Evolutionary conservation across 2,113 vertebrate genomes (phyloP).

Genomic region (Taxidea taxus): DNA sequence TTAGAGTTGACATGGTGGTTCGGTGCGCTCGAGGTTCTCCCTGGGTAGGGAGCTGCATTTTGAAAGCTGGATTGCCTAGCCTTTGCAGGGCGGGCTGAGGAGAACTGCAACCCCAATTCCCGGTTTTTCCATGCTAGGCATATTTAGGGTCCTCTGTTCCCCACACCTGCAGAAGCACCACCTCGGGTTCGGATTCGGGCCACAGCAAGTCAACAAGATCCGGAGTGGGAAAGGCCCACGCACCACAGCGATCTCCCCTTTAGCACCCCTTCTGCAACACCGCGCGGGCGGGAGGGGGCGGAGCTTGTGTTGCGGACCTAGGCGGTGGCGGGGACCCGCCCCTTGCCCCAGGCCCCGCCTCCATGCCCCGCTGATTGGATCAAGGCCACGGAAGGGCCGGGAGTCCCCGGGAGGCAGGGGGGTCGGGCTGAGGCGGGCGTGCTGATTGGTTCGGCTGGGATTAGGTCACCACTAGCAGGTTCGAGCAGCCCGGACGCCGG

Average conservation of each 20-base stretch:
- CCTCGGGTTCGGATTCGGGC: neutral
- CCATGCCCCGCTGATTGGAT: constrained; percentile 17
- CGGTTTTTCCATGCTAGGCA: neutral
- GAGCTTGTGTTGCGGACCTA: constrained; percentile 57
- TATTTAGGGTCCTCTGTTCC: neutral
- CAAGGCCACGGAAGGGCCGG: constrained; percentile 53
- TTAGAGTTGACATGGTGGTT: neutral
- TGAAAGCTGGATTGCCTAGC: neutral
- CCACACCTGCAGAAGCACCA: neutral
- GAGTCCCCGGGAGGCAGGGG: constrained; percentile 5
- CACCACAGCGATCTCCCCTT: rapidly evolving
- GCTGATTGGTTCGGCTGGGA: constrained; percentile 64
- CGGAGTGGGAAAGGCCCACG: rapidly evolving
- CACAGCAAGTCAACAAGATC: neutral
- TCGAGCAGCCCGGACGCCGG: constrained; percentile 65
- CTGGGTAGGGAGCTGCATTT: neutral
- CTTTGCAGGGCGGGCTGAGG: neutral
- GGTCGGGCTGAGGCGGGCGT: constrained; percentile 55
- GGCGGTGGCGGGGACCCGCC: constrained; percentile 35
- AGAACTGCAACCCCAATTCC: neutral
- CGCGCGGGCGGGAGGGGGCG: constrained; percentile 21
- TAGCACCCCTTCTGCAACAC: neutral
- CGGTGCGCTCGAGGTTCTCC: neutral
- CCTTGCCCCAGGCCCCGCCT: neutral
- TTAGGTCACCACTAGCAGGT: constrained; percentile 77